These are phyloP conservation scores for Drosophila monieri DNA, from an alignment of 2,888 invertebrate genomes.

Conservation along the genomic window DNA sequence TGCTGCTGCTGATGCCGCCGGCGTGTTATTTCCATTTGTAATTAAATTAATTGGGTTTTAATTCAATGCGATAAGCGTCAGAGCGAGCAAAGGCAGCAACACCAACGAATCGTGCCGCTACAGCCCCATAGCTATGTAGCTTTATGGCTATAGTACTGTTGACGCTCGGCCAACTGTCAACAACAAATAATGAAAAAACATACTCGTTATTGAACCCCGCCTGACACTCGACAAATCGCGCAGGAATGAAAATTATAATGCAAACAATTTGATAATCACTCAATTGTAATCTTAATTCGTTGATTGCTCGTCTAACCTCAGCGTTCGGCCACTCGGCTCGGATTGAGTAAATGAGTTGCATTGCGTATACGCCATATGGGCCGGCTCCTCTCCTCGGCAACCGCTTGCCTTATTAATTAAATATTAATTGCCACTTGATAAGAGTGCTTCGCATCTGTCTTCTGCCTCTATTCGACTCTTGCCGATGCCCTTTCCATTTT, in stretches of 20 bases:
- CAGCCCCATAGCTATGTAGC: conserved; percentile 11
- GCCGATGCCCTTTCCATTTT: neutral
- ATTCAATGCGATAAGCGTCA: conserved; percentile 73
- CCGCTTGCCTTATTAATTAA: conserved; percentile 74
- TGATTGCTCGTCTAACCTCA: conserved; percentile 53
- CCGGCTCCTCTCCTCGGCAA: conserved; percentile 12
- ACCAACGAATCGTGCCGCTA: conserved; percentile 8
- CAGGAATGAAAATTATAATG: conserved; percentile 66
- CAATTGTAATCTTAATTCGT: conserved; percentile 44
- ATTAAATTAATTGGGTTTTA: conserved; percentile 84
- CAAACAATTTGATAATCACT: conserved; percentile 70
- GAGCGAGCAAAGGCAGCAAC: conserved; percentile 12
- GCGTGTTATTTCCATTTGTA: conserved; percentile 82
- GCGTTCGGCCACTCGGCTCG: conserved; percentile 21
- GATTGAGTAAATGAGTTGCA: conserved; percentile 43
- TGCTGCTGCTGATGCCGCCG: conserved; percentile 35
- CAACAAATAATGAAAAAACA: conserved; percentile 42
- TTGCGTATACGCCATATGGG: conserved; percentile 62
- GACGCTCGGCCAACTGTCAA: conserved; percentile 61
- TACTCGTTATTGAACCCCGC: conserved; percentile 73
- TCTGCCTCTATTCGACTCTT: conserved; percentile 32
- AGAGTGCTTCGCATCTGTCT: conserved; percentile 54
- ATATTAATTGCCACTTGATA: conserved; percentile 80
- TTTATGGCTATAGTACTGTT: conserved; percentile 24
- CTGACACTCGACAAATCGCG: conserved; percentile 77